Conservation (phyloP, 2,797 vertebrate genomes). For the Notoglanidium macrostoma region DNA sequence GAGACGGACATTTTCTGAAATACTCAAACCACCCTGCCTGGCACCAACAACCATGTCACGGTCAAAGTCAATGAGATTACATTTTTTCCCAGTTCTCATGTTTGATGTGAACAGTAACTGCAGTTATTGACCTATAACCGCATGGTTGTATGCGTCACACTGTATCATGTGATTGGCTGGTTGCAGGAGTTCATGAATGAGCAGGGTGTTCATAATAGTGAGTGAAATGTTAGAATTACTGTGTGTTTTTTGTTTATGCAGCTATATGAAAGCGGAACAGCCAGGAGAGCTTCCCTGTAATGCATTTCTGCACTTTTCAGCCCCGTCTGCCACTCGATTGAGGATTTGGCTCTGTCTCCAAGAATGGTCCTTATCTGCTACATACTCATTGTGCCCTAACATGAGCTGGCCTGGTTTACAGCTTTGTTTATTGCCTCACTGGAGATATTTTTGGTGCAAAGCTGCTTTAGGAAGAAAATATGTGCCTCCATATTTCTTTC, state of each 20-base stretch:
- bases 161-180: background rate
- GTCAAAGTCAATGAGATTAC: background rate
- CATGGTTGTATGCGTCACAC: background rate
- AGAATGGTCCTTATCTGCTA: constrained; percentile 44
- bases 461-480: constrained; percentile 10
- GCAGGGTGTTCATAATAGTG: background rate
- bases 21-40: background rate
- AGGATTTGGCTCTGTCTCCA: constrained; percentile 34
- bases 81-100: background rate
- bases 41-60: background rate
- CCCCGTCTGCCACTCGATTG: constrained; percentile 13
- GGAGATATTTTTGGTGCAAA: constrained; percentile 18
- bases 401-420: constrained; percentile 31
- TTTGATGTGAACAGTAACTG: background rate
- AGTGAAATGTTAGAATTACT: constrained; percentile 44
- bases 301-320: constrained; percentile 24
- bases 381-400: constrained; percentile 25
- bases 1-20: background rate
- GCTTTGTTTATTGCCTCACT: constrained; percentile 39
- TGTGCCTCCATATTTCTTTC: constrained; percentile 17
- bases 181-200: background rate
- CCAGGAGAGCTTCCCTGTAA: constrained; percentile 18
- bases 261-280: constrained; percentile 13
- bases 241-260: constrained; percentile 10
- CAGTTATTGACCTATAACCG: background rate